Percentiles rank a stretch among this genome's conserved stretches.
Conservation (phyloP, 2,113 vertebrate species). For the Pitta sordida region DNA sequence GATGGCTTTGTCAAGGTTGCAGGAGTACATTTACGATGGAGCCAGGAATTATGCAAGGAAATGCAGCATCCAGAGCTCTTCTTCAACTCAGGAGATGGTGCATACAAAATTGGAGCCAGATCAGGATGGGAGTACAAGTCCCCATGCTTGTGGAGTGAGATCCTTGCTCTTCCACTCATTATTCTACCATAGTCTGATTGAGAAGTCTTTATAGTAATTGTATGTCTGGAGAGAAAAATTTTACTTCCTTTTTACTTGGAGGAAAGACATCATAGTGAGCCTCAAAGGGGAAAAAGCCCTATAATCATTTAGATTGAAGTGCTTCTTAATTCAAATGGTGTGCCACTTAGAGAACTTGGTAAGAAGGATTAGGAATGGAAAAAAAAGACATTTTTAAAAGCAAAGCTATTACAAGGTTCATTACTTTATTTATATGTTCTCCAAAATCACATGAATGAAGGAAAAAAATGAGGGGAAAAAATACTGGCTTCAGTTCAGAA, state of each 20-base stretch:
- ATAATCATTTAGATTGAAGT: conserved; percentile 14
- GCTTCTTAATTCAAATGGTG: conserved; percentile 25
- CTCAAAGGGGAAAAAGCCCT: neutral
- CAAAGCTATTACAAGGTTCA: conserved; percentile 68
- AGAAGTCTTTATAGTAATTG: neutral
- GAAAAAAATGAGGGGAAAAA: conserved; percentile 57
- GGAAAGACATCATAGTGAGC: neutral
- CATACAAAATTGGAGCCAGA: neutral
- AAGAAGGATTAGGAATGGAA: conserved; percentile 68
- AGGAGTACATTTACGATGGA: neutral
- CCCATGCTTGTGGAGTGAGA: neutral
- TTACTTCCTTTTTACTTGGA: neutral
- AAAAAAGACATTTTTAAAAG: conserved; percentile 66
- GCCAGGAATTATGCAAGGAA: neutral
- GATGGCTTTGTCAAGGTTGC: neutral
- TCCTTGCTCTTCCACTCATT: neutral
- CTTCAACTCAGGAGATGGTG: neutral
- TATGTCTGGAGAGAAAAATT: neutral
- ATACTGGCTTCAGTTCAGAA: conserved; percentile 75
- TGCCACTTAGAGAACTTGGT: conserved; percentile 64
- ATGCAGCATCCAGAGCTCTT: neutral
- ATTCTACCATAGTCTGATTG: neutral
- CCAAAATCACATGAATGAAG: conserved; percentile 75
- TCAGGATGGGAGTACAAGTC: neutral
- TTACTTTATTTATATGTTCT: conserved; percentile 72